Conservation (phyloP, 2,113 vertebrate genomes). For the Gobiocypris rarus region DNA sequence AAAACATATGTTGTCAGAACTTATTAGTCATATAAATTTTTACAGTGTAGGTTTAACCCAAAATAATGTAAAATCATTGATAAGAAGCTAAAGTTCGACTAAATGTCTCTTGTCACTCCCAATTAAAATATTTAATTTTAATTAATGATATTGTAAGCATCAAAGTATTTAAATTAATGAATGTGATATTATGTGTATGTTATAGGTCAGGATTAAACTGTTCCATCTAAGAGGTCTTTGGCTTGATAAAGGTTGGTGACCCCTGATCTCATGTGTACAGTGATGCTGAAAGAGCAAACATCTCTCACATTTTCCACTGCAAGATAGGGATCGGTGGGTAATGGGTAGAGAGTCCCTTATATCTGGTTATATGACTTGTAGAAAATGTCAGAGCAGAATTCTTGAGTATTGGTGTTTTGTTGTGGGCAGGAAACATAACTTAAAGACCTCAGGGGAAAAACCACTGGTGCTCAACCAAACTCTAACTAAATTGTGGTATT, state of each 20-base stretch:
- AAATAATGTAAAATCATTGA: background rate
- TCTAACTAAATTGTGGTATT: background rate
- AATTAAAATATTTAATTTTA: background rate
- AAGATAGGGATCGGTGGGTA: slow-evolving; percentile 9
- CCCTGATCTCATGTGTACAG: background rate
- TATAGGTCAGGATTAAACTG: background rate
- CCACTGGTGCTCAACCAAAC: background rate
- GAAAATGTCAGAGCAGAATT: background rate
- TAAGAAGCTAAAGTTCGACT: background rate
- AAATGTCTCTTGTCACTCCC: background rate
- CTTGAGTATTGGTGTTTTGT: background rate
- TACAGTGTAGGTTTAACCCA: background rate
- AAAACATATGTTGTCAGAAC: too few species aligned
- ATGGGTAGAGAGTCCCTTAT: background rate
- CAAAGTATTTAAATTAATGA: background rate
- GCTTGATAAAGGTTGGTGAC: background rate
- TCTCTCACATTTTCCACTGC: slow-evolving; percentile 3
- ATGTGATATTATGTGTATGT: background rate
- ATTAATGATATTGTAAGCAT: background rate
- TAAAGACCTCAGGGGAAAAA: background rate
- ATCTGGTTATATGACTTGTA: background rate
- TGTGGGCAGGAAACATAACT: slow-evolving; percentile 15
- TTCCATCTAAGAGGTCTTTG: background rate
- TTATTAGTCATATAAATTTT: too few species aligned
- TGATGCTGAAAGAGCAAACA: background rate